Conservation (phyloP, 2,888 invertebrate genomes). For the Aspidiotus rigidus region DNA sequence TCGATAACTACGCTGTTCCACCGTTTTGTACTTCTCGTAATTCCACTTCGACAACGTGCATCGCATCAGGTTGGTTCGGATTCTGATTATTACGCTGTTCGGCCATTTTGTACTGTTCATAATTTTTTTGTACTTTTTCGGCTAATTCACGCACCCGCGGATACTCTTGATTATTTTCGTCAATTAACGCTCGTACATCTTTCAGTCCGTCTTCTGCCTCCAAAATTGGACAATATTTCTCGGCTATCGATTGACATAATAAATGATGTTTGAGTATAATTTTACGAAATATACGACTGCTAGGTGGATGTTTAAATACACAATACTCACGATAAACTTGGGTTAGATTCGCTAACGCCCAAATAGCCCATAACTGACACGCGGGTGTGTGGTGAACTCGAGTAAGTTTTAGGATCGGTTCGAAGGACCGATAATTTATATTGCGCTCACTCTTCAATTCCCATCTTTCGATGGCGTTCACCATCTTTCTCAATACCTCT, state of each 20-base stretch:
- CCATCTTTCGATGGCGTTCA: constrained; percentile 78
- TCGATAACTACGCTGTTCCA: too few relatives aligned
- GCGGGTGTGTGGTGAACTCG: constrained; percentile 75
- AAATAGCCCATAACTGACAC: constrained; percentile 93
- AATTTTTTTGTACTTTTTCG: constrained; percentile 7
- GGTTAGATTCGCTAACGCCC: constrained; percentile 95
- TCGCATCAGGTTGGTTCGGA: neutral
- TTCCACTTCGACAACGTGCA: neutral
- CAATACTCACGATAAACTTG: constrained; percentile 73
- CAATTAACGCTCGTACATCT: constrained; percentile 58
- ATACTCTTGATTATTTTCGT: constrained; percentile 42
- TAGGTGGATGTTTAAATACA: constrained; percentile 2
- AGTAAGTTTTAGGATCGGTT: constrained; percentile 80
- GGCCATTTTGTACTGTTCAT: constrained; percentile 1
- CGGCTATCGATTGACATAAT: constrained; percentile 50
- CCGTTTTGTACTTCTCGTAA: too few relatives aligned
- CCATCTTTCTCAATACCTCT: constrained; percentile 64
- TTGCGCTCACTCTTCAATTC: constrained; percentile 76
- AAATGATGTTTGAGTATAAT: neutral
- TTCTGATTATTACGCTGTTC: neutral
- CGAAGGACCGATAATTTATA: constrained; percentile 93
- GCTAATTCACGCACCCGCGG: constrained; percentile 18
- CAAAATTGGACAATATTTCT: constrained; percentile 83
- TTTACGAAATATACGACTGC: neutral
- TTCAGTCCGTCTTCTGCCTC: constrained; percentile 74